Base-by-base conservation (phyloP, 2,888 invertebrate genomes). In the Pilophorus perplexus region DNA sequence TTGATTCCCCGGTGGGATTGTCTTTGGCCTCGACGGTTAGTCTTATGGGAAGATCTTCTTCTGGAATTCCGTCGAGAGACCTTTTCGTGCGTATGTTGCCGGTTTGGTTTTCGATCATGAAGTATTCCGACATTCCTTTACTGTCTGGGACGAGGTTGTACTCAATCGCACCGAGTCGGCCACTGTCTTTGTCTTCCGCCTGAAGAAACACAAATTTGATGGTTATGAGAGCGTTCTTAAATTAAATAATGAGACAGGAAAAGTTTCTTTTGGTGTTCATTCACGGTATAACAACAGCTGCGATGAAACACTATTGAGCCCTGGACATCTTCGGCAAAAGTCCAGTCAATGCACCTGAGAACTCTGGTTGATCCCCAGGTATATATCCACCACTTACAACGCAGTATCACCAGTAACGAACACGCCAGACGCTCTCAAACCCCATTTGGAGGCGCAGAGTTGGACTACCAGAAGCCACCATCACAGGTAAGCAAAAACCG, bases 161-260 rank as follows among this genome's bases (percentile, higher is more conserved):
- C 70, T 85, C 84, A 20, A 95, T 79, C 74, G 85, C 85, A 1
- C 93, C 93, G 75, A 84, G 90, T 70, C 86, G 85, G 0, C 91
- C 91, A 64, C 89, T 88, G 75, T 96, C 95, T 71, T 84, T 83
- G 77, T 96, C 95, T 71, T 85, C 85, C 0, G 95, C 94, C 82
- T 89, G 69, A 54, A 73, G 72, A 67, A 25, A 60, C 8, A 48
- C 46, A 28, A 25, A 38, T 50, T 44, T 44, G n/a, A 10, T 44
- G 6, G 33, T 10, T 8, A n/a, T n/a, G n/a, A n/a, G n/a, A n/a
- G n/a, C n/a, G n/a, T n/a, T n/a, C n/a, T n/a, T n/a, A n/a, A n/a
- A n/a, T n/a, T n/a, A n/a, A n/a, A n/a, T 12, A 12, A 37, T 37
- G 8, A 12, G 37, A 37, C 12, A 37, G 37, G 12, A 37, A 37